Conservation (phyloP, 1,140 invertebrate genomes). For the Triops longicaudatus region DNA sequence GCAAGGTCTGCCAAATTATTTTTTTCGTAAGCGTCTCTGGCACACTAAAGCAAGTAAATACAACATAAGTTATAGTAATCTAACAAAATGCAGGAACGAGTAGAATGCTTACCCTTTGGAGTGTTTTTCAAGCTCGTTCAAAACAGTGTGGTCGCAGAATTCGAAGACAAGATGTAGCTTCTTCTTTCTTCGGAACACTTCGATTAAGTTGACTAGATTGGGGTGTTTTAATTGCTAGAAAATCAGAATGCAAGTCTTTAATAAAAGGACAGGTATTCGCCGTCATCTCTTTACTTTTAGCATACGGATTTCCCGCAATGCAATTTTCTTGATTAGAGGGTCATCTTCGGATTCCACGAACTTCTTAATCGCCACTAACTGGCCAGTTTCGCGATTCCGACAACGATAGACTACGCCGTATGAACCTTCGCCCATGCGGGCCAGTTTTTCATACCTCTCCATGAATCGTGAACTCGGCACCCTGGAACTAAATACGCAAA, state of each 20-base stretch:
- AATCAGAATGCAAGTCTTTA: slow-evolving; percentile 28
- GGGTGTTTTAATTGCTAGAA: slow-evolving; percentile 94
- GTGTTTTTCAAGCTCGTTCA: slow-evolving; percentile 91
- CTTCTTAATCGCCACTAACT: slow-evolving; percentile 96
- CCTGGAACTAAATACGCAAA: slow-evolving; percentile 52
- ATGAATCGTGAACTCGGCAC: slow-evolving; percentile 73
- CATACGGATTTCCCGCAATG: slow-evolving; percentile 91
- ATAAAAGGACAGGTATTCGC: no score
- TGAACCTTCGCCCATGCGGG: slow-evolving; percentile 93
- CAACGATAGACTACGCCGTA: slow-evolving; percentile 99
- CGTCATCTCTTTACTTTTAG: slow-evolving; percentile 66
- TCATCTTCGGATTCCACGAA: slow-evolving; percentile 99
- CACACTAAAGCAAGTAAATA: slow-evolving; percentile 49
- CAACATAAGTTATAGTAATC: no score
- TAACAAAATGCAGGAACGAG: slow-evolving; percentile 8
- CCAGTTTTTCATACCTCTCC: slow-evolving; percentile 96
- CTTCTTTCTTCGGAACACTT: slow-evolving; percentile 93
- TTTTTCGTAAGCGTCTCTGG: slow-evolving; percentile 81
- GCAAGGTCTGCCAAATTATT: slow-evolving; percentile 90
- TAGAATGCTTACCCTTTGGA: slow-evolving; percentile 51
- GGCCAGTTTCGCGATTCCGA: slow-evolving; percentile 87
- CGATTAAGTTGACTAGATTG: slow-evolving; percentile 92
- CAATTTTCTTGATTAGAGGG: slow-evolving; percentile 95
- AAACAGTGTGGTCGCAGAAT: slow-evolving; percentile 92
- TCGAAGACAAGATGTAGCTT: slow-evolving; percentile 97